Base-by-base conservation (phyloP, 2,113 vertebrate genomes). In the Mystacornis crossleyi region DNA sequence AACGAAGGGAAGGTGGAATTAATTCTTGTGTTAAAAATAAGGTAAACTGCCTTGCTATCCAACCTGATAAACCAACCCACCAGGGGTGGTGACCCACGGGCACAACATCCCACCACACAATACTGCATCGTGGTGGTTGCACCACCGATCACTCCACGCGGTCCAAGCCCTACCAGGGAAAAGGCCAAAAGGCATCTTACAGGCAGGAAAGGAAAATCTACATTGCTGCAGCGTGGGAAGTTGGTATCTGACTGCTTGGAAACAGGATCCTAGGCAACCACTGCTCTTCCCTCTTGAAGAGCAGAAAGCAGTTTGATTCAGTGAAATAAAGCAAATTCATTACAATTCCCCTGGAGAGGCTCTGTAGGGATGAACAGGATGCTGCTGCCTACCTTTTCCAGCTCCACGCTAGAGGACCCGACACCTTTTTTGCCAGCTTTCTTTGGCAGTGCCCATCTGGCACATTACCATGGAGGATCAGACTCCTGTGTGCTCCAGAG, bases 191-290 rank as follows among this genome's bases (percentile, higher is more conserved):
- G 36, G 53, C 43, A 50, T 34, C 19, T 60, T 14, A 15, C 7
- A 57, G 57, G 48, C 47, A 61, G 42, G 2, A 60, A 74, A 54
- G 50, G 51, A 54, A 84, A 87, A 25, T 40, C 24, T 50, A 28
- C 62, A 14, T 14, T 77, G 66, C 87, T 85, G 51, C 78, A 80
- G 58, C 0, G 38, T 73, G 85, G 51, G 55, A 86, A 82, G 90
- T 36, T 96, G 93, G 50, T 77, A 70, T 81, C 50, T 7, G 6
- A 66, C 33, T 90, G 93, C 93, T 60, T 95, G 58, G 95, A 96
- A 93, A 96, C 72, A 0, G 71, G 60, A 93, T 90, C 91, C 95
- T 92, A 96, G 95, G 95, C 93, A 96, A 97, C 95, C 21, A 4
- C 81, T 67, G 62, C 79, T 92, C 71, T 95, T 87, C 78, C 62